Evolutionary conservation across 2,888 invertebrate genomes (phyloP), one percentile per base, ranked within the genome.

Genomic region (Venustoraphidia nigricollis): DNA sequence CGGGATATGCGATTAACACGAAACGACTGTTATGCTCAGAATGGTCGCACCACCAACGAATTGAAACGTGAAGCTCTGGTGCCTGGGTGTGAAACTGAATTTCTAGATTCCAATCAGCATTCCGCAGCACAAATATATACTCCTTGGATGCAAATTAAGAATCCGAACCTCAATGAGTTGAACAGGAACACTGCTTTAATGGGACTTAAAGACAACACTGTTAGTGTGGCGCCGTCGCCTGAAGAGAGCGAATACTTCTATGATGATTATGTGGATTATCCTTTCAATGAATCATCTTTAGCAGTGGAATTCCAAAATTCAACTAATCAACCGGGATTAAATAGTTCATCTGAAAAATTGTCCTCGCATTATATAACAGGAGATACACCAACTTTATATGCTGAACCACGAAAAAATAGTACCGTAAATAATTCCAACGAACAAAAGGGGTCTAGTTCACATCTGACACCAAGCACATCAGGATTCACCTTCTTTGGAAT

Each of bases 401-500:
- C 78, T 5, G 74, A 70, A 40, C 54, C 65, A 8, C 65, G 66
- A 42, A 68, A 67, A 49, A 62, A 60, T 44, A 27, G 27, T 6
- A 27, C 27, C 27, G 27, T 62, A 60, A 43, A 34, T 34, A 10
- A 41, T 36, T 43, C 39, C 34, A 38, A 17, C 36, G 34, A 34
- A 39, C 17, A 13, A 46, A 34, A 27, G 37, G 10, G 34, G 10
- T 36, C 9, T 9, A 57, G 52, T 39, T 10, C 10, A 45, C 27
- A 17, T 17, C 59, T 62, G 44, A 66, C 75, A 0, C 75, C 79
- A 0, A 71, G 72, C 46, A 70, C 66, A 34, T 76, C 77, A 52
- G 77, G 81, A 1, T 87, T 88, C 55, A 87, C 89, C 10, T 87
- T 90, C 60, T 90, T 90, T 58, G 90, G 90, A 0, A 79, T 89